Percentiles rank a stretch among this genome's conserved stretches.
Evolutionary conservation across 92 coral and sea anemone genomes (phyloP).

Genomic region (Metridium senile): DNA sequence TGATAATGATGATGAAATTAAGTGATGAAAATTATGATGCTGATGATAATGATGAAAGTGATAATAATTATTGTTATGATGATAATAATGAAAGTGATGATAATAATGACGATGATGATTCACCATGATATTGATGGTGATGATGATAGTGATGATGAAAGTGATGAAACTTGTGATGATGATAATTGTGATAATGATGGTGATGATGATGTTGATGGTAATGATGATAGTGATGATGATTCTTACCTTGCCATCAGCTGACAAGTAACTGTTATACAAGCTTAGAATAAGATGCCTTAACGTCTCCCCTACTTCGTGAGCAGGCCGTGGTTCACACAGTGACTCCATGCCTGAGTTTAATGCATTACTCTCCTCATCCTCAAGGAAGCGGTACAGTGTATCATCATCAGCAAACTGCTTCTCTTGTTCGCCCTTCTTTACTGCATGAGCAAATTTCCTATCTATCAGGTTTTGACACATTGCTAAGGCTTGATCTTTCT

Average conservation of each 20-base stretch:
- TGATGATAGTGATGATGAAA: neutral
- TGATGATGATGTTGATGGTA: neutral
- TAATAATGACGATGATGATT: neutral
- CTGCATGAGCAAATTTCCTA: constrained; percentile 79
- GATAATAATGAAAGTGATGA: neutral
- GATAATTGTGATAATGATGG: neutral
- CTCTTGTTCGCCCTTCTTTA: constrained; percentile 60
- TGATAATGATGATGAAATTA: neutral
- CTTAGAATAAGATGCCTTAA: constrained; percentile 75
- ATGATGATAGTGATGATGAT: neutral
- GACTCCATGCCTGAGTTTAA: constrained; percentile 90
- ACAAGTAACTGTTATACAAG: constrained; percentile 72
- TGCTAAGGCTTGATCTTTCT: constrained; percentile 76
- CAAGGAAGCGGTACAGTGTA: constrained; percentile 83
- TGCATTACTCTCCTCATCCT: constrained; percentile 94
- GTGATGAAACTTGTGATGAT: neutral
- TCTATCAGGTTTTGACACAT: constrained; percentile 89
- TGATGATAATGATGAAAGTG: neutral
- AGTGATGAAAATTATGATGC: neutral
- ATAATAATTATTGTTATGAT: no score
- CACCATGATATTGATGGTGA: neutral
- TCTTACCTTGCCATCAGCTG: constrained; percentile 92
- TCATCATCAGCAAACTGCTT: constrained; percentile 73
- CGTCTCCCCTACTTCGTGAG: constrained; percentile 90
- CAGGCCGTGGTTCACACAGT: constrained; percentile 94